Percentiles rank a stretch among this genome's conserved stretches.
Conservation (phyloP, 2,113 vertebrate species). For the Beaufortia kweichowensis region DNA sequence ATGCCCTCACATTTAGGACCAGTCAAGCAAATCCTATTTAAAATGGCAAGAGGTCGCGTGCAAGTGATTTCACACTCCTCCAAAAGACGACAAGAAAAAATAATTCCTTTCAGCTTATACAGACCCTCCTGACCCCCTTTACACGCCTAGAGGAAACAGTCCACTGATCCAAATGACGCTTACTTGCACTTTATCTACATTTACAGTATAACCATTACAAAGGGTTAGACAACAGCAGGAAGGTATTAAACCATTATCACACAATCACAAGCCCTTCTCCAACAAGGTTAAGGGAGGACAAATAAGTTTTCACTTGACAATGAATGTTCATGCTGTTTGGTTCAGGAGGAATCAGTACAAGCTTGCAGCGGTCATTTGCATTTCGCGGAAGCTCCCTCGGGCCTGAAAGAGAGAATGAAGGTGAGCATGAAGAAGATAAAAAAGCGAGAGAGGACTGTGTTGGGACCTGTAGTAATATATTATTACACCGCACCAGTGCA, state of each 20-base stretch:
- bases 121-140: neutral
- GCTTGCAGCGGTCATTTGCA: conserved; percentile 24
- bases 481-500: conserved; percentile 15
- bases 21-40: neutral
- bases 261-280: neutral
- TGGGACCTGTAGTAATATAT: conserved; percentile 33
- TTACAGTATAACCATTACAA: conserved; percentile 1
- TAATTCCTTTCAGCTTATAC: neutral
- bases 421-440: conserved; percentile 6
- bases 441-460: neutral
- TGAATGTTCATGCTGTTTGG: neutral
- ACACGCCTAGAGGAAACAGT: neutral
- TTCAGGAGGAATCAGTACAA: neutral
- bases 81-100: conserved; percentile 1
- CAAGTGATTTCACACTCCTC: conserved; percentile 2
- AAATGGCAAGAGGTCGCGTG: conserved; percentile 16
- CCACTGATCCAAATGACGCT: neutral
- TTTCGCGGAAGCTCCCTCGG: conserved; percentile 27
- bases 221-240: no score
- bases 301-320: conserved; percentile 14
- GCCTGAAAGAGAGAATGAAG: conserved; percentile 19
- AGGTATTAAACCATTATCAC: neutral
- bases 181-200: neutral
- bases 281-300: conserved; percentile 10
- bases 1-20: neutral